Conservation (phyloP, 2,113 vertebrate genomes). For the Seriola quinqueradiata region DNA sequence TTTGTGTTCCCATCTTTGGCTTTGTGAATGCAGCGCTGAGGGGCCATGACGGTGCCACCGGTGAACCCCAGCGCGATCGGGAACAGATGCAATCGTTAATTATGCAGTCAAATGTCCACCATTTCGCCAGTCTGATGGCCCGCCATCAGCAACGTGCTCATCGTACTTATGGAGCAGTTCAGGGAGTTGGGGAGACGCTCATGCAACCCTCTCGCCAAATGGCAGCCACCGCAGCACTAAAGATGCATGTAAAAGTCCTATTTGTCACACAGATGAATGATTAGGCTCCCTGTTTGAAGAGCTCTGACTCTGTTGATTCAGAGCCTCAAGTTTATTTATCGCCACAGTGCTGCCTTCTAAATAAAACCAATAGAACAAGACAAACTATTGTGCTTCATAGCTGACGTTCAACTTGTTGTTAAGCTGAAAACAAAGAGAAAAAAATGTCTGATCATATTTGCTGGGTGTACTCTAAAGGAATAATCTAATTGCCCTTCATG, state of each 20-base stretch:
- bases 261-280: conserved; percentile 72
- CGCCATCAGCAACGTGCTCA: conserved; percentile 70
- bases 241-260: conserved; percentile 68
- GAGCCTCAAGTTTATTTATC: conserved; percentile 52
- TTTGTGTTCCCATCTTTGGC: conserved; percentile 59
- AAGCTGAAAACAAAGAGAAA: conserved; percentile 11
- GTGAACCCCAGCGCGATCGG: conserved; percentile 59
- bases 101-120: conserved; percentile 78
- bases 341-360: conserved; percentile 39
- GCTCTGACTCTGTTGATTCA: conserved; percentile 51
- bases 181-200: conserved; percentile 59
- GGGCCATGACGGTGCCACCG: conserved; percentile 32
- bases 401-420: conserved; percentile 32
- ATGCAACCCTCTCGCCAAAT: conserved; percentile 72
- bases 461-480: conserved; percentile 2
- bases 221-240: conserved; percentile 59
- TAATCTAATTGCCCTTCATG: conserved; percentile 53
- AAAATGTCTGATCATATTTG: background rate
- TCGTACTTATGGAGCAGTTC: conserved; percentile 72
- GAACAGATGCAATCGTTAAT: conserved; percentile 81
- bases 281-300: conserved; percentile 53
- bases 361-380: conserved; percentile 37
- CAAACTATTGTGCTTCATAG: conserved; percentile 11
- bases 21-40: conserved; percentile 47
- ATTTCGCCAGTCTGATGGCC: conserved; percentile 74